phyloP scores from a whole-genome alignment of 64 coral and sea anemone species.

The Stichodactyla helianthus region DNA sequence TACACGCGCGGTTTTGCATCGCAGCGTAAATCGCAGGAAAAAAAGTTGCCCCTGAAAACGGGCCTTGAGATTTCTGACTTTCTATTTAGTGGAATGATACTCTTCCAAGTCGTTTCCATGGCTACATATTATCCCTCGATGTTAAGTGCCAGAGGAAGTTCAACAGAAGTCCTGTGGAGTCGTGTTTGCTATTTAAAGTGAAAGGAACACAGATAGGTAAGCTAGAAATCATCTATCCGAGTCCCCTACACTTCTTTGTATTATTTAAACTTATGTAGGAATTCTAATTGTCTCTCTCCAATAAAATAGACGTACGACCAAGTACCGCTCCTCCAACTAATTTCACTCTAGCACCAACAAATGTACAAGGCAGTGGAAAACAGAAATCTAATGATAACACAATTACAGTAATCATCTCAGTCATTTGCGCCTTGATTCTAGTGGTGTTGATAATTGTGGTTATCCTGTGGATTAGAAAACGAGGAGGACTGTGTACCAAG shows the following conservation, averaged over 20 bases:
- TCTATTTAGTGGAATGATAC: constrained; percentile 13
- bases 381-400: background rate
- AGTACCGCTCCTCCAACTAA: background rate
- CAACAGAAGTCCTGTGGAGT: background rate
- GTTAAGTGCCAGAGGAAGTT: constrained; percentile 3
- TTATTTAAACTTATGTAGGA: too few relatives aligned
- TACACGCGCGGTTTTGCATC: too few relatives aligned
- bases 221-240: too few relatives aligned
- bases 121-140: constrained; percentile 13
- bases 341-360: background rate
- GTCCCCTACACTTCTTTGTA: too few relatives aligned
- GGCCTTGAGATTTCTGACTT: background rate
- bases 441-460: constrained; percentile 7
- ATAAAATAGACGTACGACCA: background rate
- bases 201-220: constrained; percentile 12
- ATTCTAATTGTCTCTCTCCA: background rate
- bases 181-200: constrained; percentile 8
- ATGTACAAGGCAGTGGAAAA: background rate
- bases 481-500: constrained; percentile 5
- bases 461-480: background rate
- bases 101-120: constrained; percentile 11
- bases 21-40: too few relatives aligned
- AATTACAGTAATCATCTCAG: background rate
- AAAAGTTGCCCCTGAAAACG: too few relatives aligned
- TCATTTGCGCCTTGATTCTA: background rate